Percentiles rank a stretch among this genome's conserved stretches.
phyloP scores from a whole-genome alignment of 2,797 vertebrate species.

The Apogon hyalosoma region DNA sequence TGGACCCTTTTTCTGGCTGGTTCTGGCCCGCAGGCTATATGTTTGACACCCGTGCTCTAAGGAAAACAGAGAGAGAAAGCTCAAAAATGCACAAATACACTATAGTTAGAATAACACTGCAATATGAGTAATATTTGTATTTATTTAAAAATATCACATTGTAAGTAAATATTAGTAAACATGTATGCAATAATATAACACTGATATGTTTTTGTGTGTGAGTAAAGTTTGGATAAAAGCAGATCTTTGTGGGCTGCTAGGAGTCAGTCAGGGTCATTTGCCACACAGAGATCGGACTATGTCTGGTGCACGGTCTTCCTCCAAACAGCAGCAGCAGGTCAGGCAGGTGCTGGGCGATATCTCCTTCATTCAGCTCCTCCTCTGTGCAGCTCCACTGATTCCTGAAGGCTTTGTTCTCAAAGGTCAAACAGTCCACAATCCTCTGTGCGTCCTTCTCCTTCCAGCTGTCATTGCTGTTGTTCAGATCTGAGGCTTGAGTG shows the following conservation, averaged over 20 bases:
- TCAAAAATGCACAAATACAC: background rate
- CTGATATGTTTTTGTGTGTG: background rate
- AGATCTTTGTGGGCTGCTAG: conserved; percentile 18
- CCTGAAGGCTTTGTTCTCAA: conserved; percentile 76
- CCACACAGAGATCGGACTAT: conserved; percentile 81
- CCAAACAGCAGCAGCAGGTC: conserved; percentile 87
- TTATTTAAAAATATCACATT: conserved; percentile 8
- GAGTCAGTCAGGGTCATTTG: conserved; percentile 82
- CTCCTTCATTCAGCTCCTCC: conserved; percentile 29
- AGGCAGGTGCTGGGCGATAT: conserved; percentile 63
- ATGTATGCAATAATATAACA: conserved; percentile 15
- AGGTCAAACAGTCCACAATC: conserved; percentile 67
- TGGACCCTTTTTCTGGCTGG: no score
- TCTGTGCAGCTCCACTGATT: conserved; percentile 52
- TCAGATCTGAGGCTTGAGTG: background rate
- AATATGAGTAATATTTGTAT: conserved; percentile 3
- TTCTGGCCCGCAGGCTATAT: no score
- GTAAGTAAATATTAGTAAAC: conserved; percentile 13
- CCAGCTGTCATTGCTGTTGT: conserved; percentile 1
- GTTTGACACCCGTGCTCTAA: no score
- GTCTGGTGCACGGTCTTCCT: conserved; percentile 81
- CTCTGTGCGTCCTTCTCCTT: background rate
- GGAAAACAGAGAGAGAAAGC: no score
- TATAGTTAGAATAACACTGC: background rate
- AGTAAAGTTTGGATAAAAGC: background rate